These are phyloP conservation scores for Aphodius granarius DNA, from an alignment of 2,888 invertebrate species.

Conservation along the genomic window DNA sequence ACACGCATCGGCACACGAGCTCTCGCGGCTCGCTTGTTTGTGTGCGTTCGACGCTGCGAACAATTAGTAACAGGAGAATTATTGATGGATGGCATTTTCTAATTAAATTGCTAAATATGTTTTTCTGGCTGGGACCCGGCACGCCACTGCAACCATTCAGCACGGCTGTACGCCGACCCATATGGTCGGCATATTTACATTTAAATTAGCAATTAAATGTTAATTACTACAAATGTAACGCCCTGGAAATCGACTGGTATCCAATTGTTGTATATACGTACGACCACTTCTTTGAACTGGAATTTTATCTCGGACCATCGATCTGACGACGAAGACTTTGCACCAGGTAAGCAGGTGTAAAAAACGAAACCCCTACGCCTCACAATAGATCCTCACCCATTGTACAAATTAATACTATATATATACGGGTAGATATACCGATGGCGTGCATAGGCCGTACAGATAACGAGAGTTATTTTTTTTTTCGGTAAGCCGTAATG, in stretches of 20 bases:
- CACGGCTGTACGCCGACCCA: neutral
- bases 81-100: conserved; percentile 23
- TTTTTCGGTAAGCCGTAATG: conserved; percentile 36
- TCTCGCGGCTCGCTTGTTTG: neutral
- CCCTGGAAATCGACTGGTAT: neutral
- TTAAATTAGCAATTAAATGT: neutral
- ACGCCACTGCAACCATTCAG: neutral
- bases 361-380: neutral
- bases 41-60: conserved; percentile 28
- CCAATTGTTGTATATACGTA: neutral
- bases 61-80: conserved; percentile 33
- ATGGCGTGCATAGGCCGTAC: conserved; percentile 1
- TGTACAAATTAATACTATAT: conserved; percentile 12
- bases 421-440: conserved; percentile 12
- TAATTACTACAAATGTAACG: neutral
- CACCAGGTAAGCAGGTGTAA: conserved; percentile 13
- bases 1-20: neutral
- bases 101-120: conserved; percentile 21
- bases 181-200: conserved; percentile 6
- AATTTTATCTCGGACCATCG: neutral
- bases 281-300: neutral
- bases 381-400: neutral
- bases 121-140: conserved; percentile 1
- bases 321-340: neutral
- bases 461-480: conserved; percentile 10